Evolutionary conservation across 2,888 invertebrate genomes (phyloP).

Genomic region (Craniophora ligustri): DNA sequence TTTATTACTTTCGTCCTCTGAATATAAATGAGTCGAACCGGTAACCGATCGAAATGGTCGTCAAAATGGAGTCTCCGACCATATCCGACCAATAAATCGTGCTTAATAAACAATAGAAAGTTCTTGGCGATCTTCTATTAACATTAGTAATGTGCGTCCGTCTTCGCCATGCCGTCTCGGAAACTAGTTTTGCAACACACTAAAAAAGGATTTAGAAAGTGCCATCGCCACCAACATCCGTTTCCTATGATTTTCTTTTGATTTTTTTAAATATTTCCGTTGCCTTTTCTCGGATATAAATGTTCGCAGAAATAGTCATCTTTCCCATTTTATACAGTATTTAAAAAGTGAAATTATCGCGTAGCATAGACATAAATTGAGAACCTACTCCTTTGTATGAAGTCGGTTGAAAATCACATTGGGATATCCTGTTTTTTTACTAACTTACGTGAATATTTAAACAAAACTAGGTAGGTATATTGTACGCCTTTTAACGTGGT

Average conservation of each 20-base stretch:
- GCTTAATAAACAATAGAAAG: slow-evolving; percentile 70
- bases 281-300: slow-evolving; percentile 11
- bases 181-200: slow-evolving; percentile 72
- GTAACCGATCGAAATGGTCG: slow-evolving; percentile 29
- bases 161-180: slow-evolving; percentile 41
- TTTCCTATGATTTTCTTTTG: slow-evolving; percentile 48
- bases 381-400: too few relatives aligned
- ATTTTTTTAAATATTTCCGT: slow-evolving; percentile 26
- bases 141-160: slow-evolving; percentile 54
- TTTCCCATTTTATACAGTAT: neutral
- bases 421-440: too few relatives aligned
- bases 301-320: neutral
- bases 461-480: neutral
- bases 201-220: slow-evolving; percentile 83
- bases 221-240: slow-evolving; percentile 35
- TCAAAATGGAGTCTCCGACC: slow-evolving; percentile 14
- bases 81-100: slow-evolving; percentile 34
- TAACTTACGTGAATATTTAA: too few relatives aligned
- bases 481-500: too few relatives aligned
- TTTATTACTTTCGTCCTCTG: slow-evolving; percentile 7
- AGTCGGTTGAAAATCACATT: too few relatives aligned
- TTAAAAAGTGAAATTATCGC: too few relatives aligned
- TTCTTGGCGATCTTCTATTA: slow-evolving; percentile 39
- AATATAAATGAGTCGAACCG: slow-evolving; percentile 32
- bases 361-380: too few relatives aligned